A percentile compares a stretch with the other conserved stretches of the same genome.
Conservation (phyloP, 1,140 invertebrate genomes). For the Drosophila mojavensis region DNA sequence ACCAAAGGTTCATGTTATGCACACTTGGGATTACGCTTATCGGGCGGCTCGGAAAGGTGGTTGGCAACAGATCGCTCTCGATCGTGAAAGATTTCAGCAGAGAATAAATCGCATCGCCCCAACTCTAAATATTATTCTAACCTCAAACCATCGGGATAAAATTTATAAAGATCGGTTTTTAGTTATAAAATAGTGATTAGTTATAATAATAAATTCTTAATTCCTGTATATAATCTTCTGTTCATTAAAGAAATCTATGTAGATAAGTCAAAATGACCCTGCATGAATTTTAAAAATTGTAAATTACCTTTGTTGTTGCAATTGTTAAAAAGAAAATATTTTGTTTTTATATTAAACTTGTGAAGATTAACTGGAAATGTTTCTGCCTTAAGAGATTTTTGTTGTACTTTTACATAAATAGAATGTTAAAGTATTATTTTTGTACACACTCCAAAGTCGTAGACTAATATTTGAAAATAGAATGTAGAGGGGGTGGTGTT, state of each 20-base stretch:
- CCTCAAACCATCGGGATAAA: constrained; percentile 84
- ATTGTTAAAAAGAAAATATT: not conserved
- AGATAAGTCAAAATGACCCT: not conserved
- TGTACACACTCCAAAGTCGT: no score
- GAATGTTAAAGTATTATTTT: no score
- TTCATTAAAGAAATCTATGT: not conserved
- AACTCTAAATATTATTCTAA: constrained; percentile 85
- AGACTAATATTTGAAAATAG: no score
- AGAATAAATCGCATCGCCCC: constrained; percentile 84
- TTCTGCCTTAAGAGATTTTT: no score
- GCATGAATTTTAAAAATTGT: constrained; percentile 1
- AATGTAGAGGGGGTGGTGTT: no score
- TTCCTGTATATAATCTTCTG: constrained; percentile 6
- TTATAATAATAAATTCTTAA: constrained; percentile 33
- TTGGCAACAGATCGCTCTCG: constrained; percentile 87
- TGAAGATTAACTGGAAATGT: constrained; percentile 1
- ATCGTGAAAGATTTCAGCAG: constrained; percentile 86
- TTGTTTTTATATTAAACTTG: not conserved
- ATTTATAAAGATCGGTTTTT: constrained; percentile 86
- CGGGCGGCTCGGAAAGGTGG: constrained; percentile 86
- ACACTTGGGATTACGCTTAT: constrained; percentile 88
- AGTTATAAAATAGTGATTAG: constrained; percentile 43
- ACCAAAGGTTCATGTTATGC: constrained; percentile 86
- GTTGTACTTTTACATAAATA: no score
- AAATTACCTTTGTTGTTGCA: not conserved